phyloP scores from a whole-genome alignment of 2,888 invertebrate species.

The Subacronicta megacephala region DNA sequence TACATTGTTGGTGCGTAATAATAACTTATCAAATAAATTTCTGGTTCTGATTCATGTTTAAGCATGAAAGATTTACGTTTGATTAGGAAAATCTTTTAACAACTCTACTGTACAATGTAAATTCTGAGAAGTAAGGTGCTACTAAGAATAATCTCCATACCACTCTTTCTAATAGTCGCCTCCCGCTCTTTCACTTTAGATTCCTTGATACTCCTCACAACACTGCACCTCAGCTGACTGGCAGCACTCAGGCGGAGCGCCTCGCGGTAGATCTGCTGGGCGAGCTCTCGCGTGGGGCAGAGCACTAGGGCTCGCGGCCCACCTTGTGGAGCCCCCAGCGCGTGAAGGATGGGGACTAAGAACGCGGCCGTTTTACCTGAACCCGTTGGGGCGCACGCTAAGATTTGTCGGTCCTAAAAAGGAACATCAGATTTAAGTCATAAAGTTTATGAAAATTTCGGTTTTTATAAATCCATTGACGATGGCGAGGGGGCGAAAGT shows the following conservation, averaged over 20 bases:
- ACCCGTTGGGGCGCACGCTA: conserved; percentile 99
- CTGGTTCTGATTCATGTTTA: no score
- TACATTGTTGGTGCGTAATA: no score
- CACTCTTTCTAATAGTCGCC: conserved; percentile 93
- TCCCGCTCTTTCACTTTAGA: conserved; percentile 93
- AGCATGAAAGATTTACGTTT: no score
- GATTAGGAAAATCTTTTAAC: no score
- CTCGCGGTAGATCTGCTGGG: conserved; percentile 96
- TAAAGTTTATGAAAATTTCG: no score
- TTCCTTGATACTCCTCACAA: conserved; percentile 94
- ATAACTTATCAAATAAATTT: no score
- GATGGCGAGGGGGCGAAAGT: no score
- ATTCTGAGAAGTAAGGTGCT: no score
- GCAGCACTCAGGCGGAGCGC: conserved; percentile 93
- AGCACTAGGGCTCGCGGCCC: conserved; percentile 96
- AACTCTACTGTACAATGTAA: no score
- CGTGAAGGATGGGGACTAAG: conserved; percentile 95
- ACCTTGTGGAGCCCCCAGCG: conserved; percentile 91
- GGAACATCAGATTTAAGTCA: no score
- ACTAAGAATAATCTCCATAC: no score
- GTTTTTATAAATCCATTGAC: no score
- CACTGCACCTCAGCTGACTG: conserved; percentile 92
- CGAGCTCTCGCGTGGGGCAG: conserved; percentile 98
- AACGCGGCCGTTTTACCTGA: conserved; percentile 99
- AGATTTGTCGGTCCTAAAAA: conserved; percentile 92